These are phyloP conservation scores for Takifugu rubripes DNA, from an alignment of 2,797 vertebrate genomes.

Conservation along the genomic window DNA sequence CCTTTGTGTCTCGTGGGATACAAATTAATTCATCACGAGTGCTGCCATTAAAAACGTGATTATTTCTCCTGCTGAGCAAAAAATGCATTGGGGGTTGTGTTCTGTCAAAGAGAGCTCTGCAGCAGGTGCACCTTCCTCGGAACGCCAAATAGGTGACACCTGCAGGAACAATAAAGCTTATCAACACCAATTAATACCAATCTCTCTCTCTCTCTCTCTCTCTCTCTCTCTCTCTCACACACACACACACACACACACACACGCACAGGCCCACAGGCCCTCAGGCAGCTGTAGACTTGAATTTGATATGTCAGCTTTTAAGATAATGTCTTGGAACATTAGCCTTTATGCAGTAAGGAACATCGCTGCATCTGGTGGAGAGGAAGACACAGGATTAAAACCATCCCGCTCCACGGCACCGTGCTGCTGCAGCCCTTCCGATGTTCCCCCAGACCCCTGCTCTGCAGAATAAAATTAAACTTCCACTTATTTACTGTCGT, in stretches of 20 bases:
- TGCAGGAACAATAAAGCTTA: no score
- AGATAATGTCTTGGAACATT: conserved; percentile 68
- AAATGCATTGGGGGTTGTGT: conserved; percentile 1
- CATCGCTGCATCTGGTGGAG: conserved; percentile 37
- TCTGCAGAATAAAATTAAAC: no score
- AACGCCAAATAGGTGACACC: no score
- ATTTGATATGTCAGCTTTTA: conserved; percentile 55
- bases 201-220: not conserved
- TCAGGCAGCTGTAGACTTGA: conserved; percentile 50
- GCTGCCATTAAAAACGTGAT: no score
- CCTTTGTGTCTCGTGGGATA: no score
- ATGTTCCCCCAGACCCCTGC: not conserved
- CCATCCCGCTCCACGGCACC: conserved; percentile 35
- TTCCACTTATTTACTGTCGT: no score
- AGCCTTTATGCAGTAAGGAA: conserved; percentile 62
- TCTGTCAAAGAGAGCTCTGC: conserved; percentile 18
- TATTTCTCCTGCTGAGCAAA: no score
- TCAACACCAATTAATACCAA: not conserved
- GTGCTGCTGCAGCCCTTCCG: conserved; percentile 14
- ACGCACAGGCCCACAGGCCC: conserved; percentile 17
- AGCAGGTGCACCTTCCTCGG: conserved; percentile 1
- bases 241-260: not conserved
- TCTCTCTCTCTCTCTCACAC: conserved; percentile 4
- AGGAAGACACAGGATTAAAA: conserved; percentile 24
- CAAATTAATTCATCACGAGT: no score